phyloP scores from a whole-genome alignment of 53 echinoderm and acorn worm species.

The Mesocentrotus franciscanus region DNA sequence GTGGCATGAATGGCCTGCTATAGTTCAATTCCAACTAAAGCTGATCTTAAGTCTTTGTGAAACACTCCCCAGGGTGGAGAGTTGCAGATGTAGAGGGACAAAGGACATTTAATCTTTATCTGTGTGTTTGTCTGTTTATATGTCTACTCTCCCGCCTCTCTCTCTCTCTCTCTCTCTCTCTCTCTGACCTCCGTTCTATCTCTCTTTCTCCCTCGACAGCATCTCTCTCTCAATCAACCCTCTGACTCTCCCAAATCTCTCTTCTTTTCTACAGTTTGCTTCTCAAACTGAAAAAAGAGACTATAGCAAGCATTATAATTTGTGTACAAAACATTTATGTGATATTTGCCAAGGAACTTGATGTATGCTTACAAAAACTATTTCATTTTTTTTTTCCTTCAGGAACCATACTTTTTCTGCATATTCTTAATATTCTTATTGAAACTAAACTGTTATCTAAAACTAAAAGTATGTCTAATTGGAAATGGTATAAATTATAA shows the following conservation, averaged over 20 bases:
- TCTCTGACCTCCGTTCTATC: not conserved
- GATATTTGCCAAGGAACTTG: not conserved
- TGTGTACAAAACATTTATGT: conserved; percentile 16
- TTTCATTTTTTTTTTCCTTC: not conserved
- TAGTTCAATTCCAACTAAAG: too few species aligned
- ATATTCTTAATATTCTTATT: too few species aligned
- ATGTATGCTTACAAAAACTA: not conserved
- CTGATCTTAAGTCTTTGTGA: too few species aligned
- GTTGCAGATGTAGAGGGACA: too few species aligned
- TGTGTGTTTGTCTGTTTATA: not conserved
- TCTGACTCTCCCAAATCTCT: not conserved
- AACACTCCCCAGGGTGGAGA: too few species aligned
- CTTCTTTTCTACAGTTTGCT: not conserved
- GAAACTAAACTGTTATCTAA: too few species aligned
- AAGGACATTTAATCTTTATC: too few species aligned
- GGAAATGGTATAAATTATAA: too few species aligned
- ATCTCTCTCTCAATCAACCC: not conserved
- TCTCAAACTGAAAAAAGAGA: not conserved
- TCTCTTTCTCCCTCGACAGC: not conserved
- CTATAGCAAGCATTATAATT: not conserved
- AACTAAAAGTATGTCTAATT: too few species aligned
- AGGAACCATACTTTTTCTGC: too few species aligned
- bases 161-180: not conserved
- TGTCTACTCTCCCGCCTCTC: too few species aligned
- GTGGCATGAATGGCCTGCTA: too few species aligned